Conservation (phyloP, 2,113 vertebrate genomes). For the Phocoena sinus region DNA sequence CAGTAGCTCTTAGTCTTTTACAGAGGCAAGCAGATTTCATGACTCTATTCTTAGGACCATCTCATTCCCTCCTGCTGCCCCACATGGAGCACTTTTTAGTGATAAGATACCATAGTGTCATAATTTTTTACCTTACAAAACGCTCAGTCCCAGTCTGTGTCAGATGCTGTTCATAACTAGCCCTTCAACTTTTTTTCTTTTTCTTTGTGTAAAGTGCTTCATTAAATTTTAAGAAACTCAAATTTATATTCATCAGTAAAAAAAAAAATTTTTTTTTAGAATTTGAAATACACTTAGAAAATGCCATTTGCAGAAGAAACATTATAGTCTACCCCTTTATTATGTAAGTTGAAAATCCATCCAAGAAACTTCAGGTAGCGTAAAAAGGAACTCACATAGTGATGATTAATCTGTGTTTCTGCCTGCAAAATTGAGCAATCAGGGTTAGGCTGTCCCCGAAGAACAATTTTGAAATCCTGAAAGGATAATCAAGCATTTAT, state of each 20-base stretch:
- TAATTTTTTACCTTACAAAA: not conserved
- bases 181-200: not conserved
- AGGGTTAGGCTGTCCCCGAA: not conserved
- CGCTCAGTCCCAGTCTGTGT: not conserved
- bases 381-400: not conserved
- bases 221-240: not conserved
- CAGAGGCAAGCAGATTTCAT: not conserved
- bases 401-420: slow-evolving; percentile 24
- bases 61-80: not conserved
- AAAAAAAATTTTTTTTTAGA: not conserved
- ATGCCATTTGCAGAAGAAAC: slow-evolving; percentile 1
- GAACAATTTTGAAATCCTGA: slow-evolving; percentile 32
- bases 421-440: slow-evolving; percentile 19
- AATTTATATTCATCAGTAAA: not conserved
- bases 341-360: not conserved
- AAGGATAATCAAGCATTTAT: not conserved
- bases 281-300: slow-evolving; percentile 46
- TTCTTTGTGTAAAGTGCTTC: not conserved
- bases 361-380: not conserved
- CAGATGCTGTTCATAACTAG: not conserved
- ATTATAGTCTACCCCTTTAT: not conserved
- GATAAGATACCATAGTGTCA: not conserved
- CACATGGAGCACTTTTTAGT: not conserved
- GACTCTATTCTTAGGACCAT: not conserved
- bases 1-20: not conserved